Evolutionary conservation across 1,140 invertebrate genomes (phyloP), one percentile per base, ranked within the genome.

Genomic region (Chlorops oryzae): DNA sequence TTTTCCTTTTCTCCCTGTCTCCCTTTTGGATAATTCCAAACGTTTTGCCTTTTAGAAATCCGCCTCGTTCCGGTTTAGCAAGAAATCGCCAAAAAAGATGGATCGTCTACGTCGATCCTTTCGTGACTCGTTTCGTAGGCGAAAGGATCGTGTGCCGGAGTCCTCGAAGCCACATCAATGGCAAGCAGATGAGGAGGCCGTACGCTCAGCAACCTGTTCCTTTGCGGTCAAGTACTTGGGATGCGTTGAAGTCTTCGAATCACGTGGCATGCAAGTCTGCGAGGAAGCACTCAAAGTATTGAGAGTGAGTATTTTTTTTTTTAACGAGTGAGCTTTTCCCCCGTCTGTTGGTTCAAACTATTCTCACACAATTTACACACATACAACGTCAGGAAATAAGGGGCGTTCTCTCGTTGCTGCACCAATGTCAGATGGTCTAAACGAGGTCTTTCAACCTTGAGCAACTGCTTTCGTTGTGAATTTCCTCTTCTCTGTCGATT

Each of bases 181-280:
- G 94, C 92, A 97, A 64, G 87, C 92, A n/a, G 96, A 99, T 73
- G 96, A 99, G 73, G 84, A 85, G 37, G 90, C 92, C 41, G 96
- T 99, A 2, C 78, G 95, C 32, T 86, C 88, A 15, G 95, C 93
- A 59, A 97, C 91, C 21, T 99, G 96, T 77, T 89, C 85, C 64
- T 99, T 99, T 77, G 84, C 90, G 61, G 96, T 99, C 54, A 96
- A 98, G 85, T 99, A 99, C 80, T 76, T 99, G 62, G 97, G 97
- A 55, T 96, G 93, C 76, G 92, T 98, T 1, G 96, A 99, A 78
- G 97, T 99, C 3, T 98, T 94, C 74, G 96, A 99, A 75, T 98
- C 95, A 0, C 81, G 96, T 63, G 96, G 97, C 17, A 98, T 99
- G 94, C 91, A 96, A 76, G 92, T 99, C 28, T 99, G 97, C 78